Evolutionary conservation across 2,797 vertebrate genomes (phyloP).

Genomic region (Halcyon badia): DNA sequence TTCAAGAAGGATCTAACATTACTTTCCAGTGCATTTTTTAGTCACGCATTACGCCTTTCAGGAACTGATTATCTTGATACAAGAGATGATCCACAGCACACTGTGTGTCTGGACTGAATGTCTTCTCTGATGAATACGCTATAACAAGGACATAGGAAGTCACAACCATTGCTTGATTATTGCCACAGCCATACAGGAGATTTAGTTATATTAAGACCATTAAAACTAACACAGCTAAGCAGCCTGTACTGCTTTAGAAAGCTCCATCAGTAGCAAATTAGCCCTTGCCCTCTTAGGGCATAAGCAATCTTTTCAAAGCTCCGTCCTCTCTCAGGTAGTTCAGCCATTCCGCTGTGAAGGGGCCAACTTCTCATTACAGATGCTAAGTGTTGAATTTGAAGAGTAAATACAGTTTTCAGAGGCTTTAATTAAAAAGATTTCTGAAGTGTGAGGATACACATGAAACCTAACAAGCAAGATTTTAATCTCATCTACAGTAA

Average conservation of each 20-base stretch:
- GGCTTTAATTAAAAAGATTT: slow-evolving; percentile 42
- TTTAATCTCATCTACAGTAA: slow-evolving; percentile 16
- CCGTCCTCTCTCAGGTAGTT: not conserved
- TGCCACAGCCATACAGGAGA: not conserved
- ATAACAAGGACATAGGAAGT: not conserved
- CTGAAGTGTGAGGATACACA: slow-evolving; percentile 11
- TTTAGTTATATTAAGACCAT: not conserved
- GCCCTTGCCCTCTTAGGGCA: not conserved
- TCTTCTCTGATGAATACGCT: not conserved
- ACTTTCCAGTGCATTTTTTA: not conserved
- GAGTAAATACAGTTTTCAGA: slow-evolving; percentile 21
- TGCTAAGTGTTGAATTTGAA: not conserved
- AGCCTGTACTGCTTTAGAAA: not conserved
- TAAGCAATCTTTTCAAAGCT: not conserved
- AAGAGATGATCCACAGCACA: not conserved
- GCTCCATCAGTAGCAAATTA: slow-evolving; percentile 7
- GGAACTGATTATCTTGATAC: not conserved
- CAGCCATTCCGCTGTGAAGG: not conserved
- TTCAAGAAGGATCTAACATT: not conserved
- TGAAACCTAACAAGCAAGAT: slow-evolving; percentile 33
- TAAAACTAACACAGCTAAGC: not conserved
- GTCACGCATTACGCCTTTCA: not conserved
- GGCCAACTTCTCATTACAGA: not conserved
- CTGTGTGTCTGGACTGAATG: not conserved
- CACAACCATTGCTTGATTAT: not conserved